Conservation (phyloP, 2,797 vertebrate species). For the Crenichthys baileyi region DNA sequence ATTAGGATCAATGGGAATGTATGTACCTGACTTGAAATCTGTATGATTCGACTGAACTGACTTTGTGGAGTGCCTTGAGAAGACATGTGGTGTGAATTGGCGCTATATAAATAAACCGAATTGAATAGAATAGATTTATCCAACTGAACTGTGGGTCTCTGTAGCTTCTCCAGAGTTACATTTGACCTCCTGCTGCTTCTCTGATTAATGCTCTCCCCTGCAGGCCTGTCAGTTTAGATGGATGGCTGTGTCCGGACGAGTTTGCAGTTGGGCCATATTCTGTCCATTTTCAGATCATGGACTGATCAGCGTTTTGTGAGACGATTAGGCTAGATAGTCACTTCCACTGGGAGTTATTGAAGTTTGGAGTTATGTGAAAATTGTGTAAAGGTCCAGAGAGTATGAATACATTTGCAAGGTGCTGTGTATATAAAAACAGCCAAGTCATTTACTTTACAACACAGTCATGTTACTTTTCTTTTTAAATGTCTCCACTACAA, state of each 20-base stretch:
- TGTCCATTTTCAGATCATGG: no score
- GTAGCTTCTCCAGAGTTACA: background rate
- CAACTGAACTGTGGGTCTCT: background rate
- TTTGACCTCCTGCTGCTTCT: background rate
- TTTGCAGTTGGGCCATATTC: no score
- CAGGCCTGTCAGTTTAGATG: no score
- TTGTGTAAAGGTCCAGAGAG: background rate
- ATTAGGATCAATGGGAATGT: no score
- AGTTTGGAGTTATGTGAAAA: background rate
- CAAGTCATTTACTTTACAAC: background rate
- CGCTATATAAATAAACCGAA: no score
- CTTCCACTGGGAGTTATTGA: background rate
- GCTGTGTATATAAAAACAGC: background rate
- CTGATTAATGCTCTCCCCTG: no score
- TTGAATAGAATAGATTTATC: background rate
- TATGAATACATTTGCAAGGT: background rate
- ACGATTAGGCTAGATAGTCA: background rate
- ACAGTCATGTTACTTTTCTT: background rate
- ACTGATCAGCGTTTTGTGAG: background rate
- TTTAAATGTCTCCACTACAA: constrained; percentile 31
- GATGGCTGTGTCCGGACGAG: no score
- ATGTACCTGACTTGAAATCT: no score
- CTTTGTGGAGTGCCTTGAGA: no score
- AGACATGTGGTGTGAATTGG: no score
- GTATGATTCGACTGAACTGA: no score